A percentile compares a stretch with the other conserved stretches of the same genome.
Conservation (phyloP, 2,797 vertebrate species). For the Caiman crocodilus region DNA sequence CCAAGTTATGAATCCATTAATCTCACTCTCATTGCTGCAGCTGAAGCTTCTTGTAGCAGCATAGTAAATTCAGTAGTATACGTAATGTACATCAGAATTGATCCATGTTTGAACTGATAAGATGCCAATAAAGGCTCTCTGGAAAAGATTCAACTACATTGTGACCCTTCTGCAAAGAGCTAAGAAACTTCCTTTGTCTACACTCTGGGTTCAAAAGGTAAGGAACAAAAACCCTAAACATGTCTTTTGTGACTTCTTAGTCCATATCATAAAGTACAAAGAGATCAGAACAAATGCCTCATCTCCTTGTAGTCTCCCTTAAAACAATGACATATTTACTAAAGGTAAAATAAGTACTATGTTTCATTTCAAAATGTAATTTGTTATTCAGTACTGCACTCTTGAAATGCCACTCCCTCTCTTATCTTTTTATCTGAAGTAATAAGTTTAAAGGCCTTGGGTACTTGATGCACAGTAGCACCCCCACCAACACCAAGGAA, state of each 20-base stretch:
- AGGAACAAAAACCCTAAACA: neutral
- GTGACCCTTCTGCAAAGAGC: neutral
- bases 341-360: neutral
- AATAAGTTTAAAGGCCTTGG: conserved; percentile 98
- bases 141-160: neutral
- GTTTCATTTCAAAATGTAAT: neutral
- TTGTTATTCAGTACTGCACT: neutral
- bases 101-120: no score
- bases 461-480: conserved; percentile 97
- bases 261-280: neutral
- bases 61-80: no score
- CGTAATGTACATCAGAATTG: no score
- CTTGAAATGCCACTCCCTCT: neutral
- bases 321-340: neutral
- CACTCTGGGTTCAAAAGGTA: neutral
- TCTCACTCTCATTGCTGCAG: no score
- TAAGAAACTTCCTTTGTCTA: neutral
- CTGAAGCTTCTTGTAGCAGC: no score
- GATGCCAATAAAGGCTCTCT: neutral
- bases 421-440: conserved; percentile 97
- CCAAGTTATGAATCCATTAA: no score
- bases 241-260: neutral
- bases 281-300: neutral
- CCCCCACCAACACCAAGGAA: conserved; percentile 98
- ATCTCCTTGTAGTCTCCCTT: neutral